Evolutionary conservation across 2,888 invertebrate genomes (phyloP).

Genomic region (Nymphalis polychloros): DNA sequence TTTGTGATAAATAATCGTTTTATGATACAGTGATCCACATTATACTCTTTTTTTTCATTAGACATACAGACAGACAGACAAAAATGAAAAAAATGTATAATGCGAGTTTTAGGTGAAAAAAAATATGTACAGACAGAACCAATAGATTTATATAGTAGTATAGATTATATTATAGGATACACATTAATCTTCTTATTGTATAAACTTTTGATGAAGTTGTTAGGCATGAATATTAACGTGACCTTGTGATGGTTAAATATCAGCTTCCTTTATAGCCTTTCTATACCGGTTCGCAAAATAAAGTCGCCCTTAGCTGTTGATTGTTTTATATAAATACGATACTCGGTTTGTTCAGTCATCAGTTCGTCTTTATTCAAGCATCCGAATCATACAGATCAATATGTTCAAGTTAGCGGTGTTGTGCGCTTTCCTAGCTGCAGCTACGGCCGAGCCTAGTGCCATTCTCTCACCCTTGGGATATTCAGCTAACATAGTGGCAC

Average conservation of each 20-base stretch:
- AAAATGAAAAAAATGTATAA: no score
- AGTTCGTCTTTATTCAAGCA: conserved; percentile 51
- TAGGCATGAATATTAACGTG: conserved; percentile 33
- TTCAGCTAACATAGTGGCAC: conserved; percentile 49
- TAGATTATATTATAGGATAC: no score
- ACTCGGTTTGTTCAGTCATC: conserved; percentile 51
- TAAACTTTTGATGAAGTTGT: not conserved
- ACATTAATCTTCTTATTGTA: no score
- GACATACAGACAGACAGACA: no score
- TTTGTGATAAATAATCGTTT: no score
- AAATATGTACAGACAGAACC: no score
- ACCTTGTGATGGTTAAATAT: conserved; percentile 68
- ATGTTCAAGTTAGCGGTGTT: conserved; percentile 81
- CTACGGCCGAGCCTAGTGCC: conserved; percentile 63
- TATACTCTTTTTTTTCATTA: no score
- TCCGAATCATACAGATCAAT: conserved; percentile 65
- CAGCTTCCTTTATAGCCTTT: conserved; percentile 66
- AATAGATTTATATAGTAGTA: no score
- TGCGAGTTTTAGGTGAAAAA: no score
- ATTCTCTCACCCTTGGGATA: conserved; percentile 47
- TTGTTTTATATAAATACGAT: conserved; percentile 70
- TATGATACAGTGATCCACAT: no score
- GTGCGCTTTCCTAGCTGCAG: conserved; percentile 82
- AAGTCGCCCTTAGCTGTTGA: conserved; percentile 65
- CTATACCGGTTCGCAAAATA: conserved; percentile 70